These are phyloP conservation scores for Anguilla marmorata DNA, from an alignment of 2,797 vertebrate genomes.

Conservation along the genomic window DNA sequence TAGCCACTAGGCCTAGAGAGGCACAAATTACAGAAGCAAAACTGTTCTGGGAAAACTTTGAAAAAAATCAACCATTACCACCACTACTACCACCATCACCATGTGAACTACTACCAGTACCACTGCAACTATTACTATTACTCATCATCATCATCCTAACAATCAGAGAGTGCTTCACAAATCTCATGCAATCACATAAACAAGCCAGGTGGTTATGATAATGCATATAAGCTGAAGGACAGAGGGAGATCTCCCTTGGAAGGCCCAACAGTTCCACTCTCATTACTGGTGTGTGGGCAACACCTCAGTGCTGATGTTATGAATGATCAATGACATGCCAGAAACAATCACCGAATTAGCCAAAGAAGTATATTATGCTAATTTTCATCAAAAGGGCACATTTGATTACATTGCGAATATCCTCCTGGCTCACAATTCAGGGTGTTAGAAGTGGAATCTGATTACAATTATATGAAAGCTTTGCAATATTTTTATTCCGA, in stretches of 20 bases:
- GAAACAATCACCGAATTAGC: conserved; percentile 45
- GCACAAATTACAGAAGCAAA: not conserved
- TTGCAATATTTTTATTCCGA: conserved; percentile 22
- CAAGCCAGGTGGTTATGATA: not conserved
- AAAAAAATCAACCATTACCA: not conserved
- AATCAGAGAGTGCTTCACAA: not conserved
- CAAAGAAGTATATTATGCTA: conserved; percentile 49
- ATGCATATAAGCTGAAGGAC: not conserved
- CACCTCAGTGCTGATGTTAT: conserved; percentile 43
- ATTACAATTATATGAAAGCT: conserved; percentile 36
- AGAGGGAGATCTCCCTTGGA: not conserved
- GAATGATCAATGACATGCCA: conserved; percentile 50
- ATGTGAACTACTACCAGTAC: not conserved
- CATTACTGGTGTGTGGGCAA: conserved; percentile 25
- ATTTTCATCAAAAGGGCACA: conserved; percentile 48
- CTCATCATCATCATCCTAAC: too few species aligned
- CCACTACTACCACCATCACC: not conserved
- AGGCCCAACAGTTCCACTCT: not conserved
- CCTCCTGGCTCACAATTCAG: conserved; percentile 29
- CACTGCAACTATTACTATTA: not conserved
- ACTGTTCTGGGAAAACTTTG: not conserved
- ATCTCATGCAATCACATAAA: not conserved
- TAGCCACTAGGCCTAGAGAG: not conserved
- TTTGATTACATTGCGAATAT: conserved; percentile 50
- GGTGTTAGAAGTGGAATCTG: conserved; percentile 35